Evolutionary conservation across 2,113 vertebrate species (phyloP).

Genomic region (Tetrao urogallus): DNA sequence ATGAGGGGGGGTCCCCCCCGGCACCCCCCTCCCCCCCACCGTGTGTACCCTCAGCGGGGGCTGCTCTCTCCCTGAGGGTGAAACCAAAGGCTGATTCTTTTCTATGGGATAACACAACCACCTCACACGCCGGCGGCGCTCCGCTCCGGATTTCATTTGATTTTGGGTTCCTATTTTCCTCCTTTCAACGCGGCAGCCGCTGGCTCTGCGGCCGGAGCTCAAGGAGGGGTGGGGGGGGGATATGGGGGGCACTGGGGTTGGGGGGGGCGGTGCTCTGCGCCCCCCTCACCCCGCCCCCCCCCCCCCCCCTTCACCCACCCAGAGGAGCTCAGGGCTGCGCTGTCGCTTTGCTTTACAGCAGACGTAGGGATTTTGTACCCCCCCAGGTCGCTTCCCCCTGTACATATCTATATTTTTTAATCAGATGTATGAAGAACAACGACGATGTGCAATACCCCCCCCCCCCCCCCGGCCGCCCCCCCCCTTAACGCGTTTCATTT

Average conservation of each 20-base stretch:
- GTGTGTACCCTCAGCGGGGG: background rate
- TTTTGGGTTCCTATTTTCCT: background rate
- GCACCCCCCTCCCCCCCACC: background rate
- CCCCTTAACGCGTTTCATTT: constrained; percentile 60
- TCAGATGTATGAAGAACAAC: constrained; percentile 77
- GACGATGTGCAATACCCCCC: constrained; percentile 79
- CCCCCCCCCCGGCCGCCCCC: background rate
- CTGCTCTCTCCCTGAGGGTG: constrained; percentile 63
- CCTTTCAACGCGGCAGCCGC: background rate
- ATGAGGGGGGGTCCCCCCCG: background rate
- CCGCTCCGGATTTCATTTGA: background rate
- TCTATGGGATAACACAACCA: constrained; percentile 70
- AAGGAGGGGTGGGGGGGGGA: too few relatives aligned
- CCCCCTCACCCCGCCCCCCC: background rate
- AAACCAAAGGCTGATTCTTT: constrained; percentile 81
- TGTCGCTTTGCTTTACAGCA: background rate
- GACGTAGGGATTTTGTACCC: constrained; percentile 74
- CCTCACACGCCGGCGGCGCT: constrained; percentile 69
- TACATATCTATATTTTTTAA: constrained; percentile 80
- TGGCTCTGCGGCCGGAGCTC: background rate
- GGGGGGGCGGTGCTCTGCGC: too few relatives aligned
- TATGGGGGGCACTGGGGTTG: too few relatives aligned
- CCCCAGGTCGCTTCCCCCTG: constrained; percentile 72
- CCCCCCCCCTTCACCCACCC: background rate
- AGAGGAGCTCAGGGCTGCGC: background rate